phyloP scores from a whole-genome alignment of 2,797 vertebrate genomes.

The Poecile montanus region DNA sequence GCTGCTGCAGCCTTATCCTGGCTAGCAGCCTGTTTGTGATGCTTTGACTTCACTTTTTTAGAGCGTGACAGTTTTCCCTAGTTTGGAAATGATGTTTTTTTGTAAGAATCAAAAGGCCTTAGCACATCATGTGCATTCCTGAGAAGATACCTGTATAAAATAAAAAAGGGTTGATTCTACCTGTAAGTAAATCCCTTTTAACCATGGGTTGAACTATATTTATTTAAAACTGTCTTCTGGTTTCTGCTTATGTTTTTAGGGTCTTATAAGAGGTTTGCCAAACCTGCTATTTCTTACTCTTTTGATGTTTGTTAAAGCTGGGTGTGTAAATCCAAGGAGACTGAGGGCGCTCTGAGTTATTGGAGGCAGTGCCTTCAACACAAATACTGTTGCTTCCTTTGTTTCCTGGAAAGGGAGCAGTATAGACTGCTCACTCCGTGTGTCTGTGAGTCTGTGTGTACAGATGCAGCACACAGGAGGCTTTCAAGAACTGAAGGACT shows the following conservation, averaged over 20 bases:
- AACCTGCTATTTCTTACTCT: neutral
- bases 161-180: neutral
- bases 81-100: neutral
- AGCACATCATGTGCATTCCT: rapidly evolving
- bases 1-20: neutral
- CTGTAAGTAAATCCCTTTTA: neutral
- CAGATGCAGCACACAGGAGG: neutral
- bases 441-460: neutral
- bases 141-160: neutral
- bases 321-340: neutral
- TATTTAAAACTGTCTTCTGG: neutral
- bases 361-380: neutral
- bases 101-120: neutral
- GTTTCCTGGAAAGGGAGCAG: neutral
- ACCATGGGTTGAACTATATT: neutral
- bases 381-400: neutral
- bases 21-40: neutral
- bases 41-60: neutral
- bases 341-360: neutral
- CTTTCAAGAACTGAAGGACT: neutral
- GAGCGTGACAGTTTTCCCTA: neutral
- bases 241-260: neutral
- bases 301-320: neutral
- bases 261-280: neutral
- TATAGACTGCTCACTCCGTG: neutral